Evolutionary conservation across 2,797 vertebrate genomes (phyloP).

Genomic region (Epinephelus coioides): DNA sequence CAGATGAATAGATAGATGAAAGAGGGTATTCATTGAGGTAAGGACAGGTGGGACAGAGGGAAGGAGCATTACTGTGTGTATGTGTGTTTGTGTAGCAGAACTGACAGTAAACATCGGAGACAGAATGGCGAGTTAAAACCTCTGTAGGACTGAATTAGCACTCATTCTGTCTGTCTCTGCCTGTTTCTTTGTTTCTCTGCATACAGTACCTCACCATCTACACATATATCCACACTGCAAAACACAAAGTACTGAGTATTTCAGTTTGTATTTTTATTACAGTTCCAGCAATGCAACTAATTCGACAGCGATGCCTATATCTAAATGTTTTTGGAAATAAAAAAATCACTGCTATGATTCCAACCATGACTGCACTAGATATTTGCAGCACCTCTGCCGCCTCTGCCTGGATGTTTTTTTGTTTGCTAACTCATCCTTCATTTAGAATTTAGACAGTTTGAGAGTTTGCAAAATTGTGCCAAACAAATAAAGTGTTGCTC

Average conservation of each 20-base stretch:
- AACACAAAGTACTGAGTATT: neutral
- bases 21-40: slow-evolving; percentile 51
- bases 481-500: neutral
- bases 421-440: neutral
- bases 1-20: slow-evolving; percentile 64
- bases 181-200: slow-evolving; percentile 14
- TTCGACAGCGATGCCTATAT: slow-evolving; percentile 5
- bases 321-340: slow-evolving; percentile 1
- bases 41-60: slow-evolving; percentile 53
- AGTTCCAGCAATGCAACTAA: slow-evolving; percentile 3
- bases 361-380: neutral
- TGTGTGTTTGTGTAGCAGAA: slow-evolving; percentile 7
- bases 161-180: slow-evolving; percentile 23
- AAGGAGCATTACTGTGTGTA: neutral
- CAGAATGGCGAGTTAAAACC: slow-evolving; percentile 43
- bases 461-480: neutral
- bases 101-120: slow-evolving; percentile 43
- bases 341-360: neutral
- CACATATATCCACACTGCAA: neutral
- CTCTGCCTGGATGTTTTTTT: neutral
- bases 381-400: neutral
- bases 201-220: slow-evolving; percentile 1
- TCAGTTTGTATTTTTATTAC: neutral
- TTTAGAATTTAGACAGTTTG: neutral
- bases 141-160: slow-evolving; percentile 49